phyloP scores from a whole-genome alignment of 2,113 vertebrate genomes.

The Climacteris rufus region DNA sequence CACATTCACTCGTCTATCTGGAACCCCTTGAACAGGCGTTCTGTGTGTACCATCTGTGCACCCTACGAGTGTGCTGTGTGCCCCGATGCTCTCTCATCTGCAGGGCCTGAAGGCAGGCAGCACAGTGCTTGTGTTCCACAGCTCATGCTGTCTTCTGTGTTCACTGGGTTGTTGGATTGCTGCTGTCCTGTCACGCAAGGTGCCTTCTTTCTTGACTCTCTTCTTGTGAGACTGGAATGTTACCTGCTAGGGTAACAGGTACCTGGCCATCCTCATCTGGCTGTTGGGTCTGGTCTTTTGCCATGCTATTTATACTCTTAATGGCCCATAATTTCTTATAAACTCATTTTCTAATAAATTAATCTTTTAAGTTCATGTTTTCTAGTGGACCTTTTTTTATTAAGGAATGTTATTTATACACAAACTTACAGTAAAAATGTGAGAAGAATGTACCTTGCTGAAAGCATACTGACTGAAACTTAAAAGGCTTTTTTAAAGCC shows the following conservation, averaged over 20 bases:
- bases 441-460: not conserved
- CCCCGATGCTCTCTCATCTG: not conserved
- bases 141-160: not conserved
- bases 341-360: not conserved
- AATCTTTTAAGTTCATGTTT: not conserved
- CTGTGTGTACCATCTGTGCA: not conserved
- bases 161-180: not conserved
- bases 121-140: not conserved
- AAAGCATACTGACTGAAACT: not conserved
- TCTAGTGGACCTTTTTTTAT: not conserved
- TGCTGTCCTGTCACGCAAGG: not conserved
- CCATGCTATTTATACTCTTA: not conserved
- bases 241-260: not conserved
- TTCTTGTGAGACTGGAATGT: not conserved
- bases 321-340: not conserved
- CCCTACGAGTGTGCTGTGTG: not conserved
- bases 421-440: not conserved
- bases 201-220: not conserved
- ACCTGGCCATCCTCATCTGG: not conserved
- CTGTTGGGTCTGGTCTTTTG: not conserved
- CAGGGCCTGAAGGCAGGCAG: not conserved
- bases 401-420: not conserved
- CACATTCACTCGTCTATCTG: rapidly evolving
- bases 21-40: not conserved
- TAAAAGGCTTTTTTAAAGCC: conserved; percentile 18